Base-by-base conservation (phyloP, 2,113 vertebrate species). In the Pedetes capensis region DNA sequence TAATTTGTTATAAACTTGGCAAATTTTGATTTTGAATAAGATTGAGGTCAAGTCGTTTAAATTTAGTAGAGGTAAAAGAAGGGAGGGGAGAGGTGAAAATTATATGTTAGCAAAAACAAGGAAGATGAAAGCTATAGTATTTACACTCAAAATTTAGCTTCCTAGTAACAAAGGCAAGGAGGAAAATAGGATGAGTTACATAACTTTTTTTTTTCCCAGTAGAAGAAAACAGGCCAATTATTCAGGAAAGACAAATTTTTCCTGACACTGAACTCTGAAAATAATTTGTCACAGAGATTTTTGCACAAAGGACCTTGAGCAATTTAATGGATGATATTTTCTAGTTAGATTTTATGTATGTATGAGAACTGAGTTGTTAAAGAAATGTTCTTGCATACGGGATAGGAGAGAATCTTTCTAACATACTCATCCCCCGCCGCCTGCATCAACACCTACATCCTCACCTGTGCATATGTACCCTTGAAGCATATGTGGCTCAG, bases 141-240 rank as follows among this genome's bases (percentile, higher is more conserved):
- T 91, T 84, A 27, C 55, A 37, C 49, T 69, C 53, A 80, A 76
- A 76, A 84, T 86, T 92, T 82, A 90, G 89, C 96, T 95, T 96
- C 93, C 92, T 69, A 61, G 95, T 96, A 94, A 92, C 87, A 69
- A 81, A 96, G 23, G 92, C 80, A 81, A 95, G 87, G 81, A 95
- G 53, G 53, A 91, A 91, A 96, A 51, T 32, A 34, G 10, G 44
- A 47, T 23, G 64, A 51, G 42, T 66, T 95, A 86, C 0, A 1
- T 80, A 75, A 71, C 17, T 37, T 61, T 59, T 53, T 71, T 18
- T 81, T 91, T 86, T 55, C 71, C n/a, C 66, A 84, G 47, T 63
- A 64, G 63, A 78, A 80, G 81, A 55, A 47, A 92, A 84, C 34
- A 91, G 63, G 34, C 42, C 87, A 57, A 20, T 93, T 92, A 82